phyloP scores from a whole-genome alignment of 2,888 invertebrate species.

The Koerneria pararmatus region DNA sequence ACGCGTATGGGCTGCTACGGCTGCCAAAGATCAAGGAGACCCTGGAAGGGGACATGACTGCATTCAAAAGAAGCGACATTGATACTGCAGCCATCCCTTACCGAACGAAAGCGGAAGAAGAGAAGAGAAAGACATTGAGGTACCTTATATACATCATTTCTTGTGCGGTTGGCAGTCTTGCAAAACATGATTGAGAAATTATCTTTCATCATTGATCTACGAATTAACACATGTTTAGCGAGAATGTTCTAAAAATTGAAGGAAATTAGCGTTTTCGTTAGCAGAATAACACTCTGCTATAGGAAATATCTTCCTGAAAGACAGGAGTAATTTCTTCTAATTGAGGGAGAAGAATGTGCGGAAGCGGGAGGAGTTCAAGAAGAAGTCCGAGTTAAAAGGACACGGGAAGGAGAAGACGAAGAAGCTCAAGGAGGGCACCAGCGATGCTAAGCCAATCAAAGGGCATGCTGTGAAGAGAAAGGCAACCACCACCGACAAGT shows the following conservation, averaged over 20 bases:
- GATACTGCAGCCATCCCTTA: slow-evolving; percentile 49
- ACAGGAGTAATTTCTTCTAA: too few relatives aligned
- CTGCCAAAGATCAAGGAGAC: slow-evolving; percentile 93
- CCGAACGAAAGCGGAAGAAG: slow-evolving; percentile 17
- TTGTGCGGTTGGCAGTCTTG: too few relatives aligned
- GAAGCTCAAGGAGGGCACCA: slow-evolving; percentile 30
- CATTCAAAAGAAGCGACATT: slow-evolving; percentile 47
- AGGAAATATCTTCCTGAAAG: too few relatives aligned
- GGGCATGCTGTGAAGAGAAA: too few relatives aligned
- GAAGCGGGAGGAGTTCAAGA: slow-evolving; percentile 17
- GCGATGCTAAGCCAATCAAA: too few relatives aligned
- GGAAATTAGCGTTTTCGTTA: too few relatives aligned
- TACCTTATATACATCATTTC: slow-evolving; percentile 3
- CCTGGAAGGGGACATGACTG: slow-evolving; percentile 31
- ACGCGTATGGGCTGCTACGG: slow-evolving; percentile 81
- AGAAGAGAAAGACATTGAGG: slow-evolving; percentile 14
- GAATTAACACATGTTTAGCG: neutral
- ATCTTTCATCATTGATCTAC: too few relatives aligned
- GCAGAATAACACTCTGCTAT: too few relatives aligned
- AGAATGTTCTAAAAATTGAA: slow-evolving; percentile 27
- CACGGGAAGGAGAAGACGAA: slow-evolving; percentile 37
- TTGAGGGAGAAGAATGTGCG: slow-evolving; percentile 11
- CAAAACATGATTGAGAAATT: too few relatives aligned
- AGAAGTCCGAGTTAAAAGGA: slow-evolving; percentile 40
- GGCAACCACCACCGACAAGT: too few relatives aligned